Percentiles rank a stretch among this genome's conserved stretches.
phyloP scores from a whole-genome alignment of 2,888 invertebrate species.

The Athripsodes cinereus region DNA sequence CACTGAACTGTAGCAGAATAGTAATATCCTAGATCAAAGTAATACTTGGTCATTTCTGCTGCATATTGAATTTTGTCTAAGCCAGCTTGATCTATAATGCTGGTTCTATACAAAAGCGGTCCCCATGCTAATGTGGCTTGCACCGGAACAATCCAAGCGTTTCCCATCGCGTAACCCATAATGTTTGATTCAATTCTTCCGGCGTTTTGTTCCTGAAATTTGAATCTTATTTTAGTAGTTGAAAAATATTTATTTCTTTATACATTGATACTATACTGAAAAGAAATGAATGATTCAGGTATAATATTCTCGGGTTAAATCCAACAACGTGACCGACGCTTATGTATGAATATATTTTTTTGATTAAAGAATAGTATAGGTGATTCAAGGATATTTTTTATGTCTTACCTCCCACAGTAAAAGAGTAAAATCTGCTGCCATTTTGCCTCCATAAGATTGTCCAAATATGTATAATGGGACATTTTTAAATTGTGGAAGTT shows the following conservation, averaged over 20 bases:
- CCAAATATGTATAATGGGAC: conserved; percentile 79
- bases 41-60: conserved; percentile 51
- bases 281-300: too few relatives aligned
- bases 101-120: conserved; percentile 66
- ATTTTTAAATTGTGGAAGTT: conserved; percentile 62
- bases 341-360: too few relatives aligned
- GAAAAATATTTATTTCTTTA: neutral
- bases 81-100: conserved; percentile 64
- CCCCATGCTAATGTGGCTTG: conserved; percentile 82
- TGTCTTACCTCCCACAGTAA: conserved; percentile 50
- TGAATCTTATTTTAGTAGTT: too few relatives aligned
- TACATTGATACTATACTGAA: too few relatives aligned
- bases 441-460: conserved; percentile 91
- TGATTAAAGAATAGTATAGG: too few relatives aligned
- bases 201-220: conserved; percentile 54
- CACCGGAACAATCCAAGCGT: conserved; percentile 85
- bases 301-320: too few relatives aligned
- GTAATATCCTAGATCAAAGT: conserved; percentile 55
- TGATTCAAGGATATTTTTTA: too few relatives aligned
- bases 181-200: conserved; percentile 63
- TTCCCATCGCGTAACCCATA: conserved; percentile 75
- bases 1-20: conserved; percentile 57
- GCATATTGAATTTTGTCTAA: conserved; percentile 51
- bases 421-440: conserved; percentile 78
- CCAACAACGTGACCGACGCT: too few relatives aligned